Base-by-base conservation (phyloP, 2,797 vertebrate species). In the Crocidura indochinensis region DNA sequence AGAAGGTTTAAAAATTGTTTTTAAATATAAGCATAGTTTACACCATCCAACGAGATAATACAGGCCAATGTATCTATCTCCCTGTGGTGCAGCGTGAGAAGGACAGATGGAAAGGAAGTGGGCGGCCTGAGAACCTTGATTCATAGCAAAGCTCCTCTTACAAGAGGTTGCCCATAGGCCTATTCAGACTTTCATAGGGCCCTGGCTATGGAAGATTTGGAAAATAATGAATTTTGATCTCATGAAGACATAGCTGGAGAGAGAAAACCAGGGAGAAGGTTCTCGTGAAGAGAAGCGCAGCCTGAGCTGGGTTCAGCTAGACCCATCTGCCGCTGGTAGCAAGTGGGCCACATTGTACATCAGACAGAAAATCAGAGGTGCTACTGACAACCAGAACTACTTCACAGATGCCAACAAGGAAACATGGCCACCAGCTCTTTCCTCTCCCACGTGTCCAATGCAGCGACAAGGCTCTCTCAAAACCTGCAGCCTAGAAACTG, bases 61-160 rank as follows among this genome's bases (percentile, higher is more conserved):
- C 76, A 93, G 92, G 78, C 95, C 82, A 85, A 87, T 47, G 46
- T 90, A 64, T 77, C 73, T 95, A 96, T 95, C 24, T 9, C 76
- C 27, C 53, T 81, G 78, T 92, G 44, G 77, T 96, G 92, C 90
- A 94, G 69, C 83, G 88, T 92, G 71, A 75, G 88, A 94, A 90
- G 26, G n/a, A 75, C 65, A 71, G 81, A 85, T 53, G 15, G 82
- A 64, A 90, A 88, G 79, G 46, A 46, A 75, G 68, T 56, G 12
- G 6, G 84, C 87, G 92, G 87, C 62, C 72, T 80, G 62, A 72
- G 62, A 29, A 84, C 49, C 86, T 0, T 0, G 0, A 76, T 72
- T 62, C 68, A 87, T 95, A 96, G 97, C 92, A 97, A 96, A 93
- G 62, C 75, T 91, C 94, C 91, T 92, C 94, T 93, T 71, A 82